Evolutionary conservation across 2,113 vertebrate species (phyloP).

Genomic region (Eulemur macaco): DNA sequence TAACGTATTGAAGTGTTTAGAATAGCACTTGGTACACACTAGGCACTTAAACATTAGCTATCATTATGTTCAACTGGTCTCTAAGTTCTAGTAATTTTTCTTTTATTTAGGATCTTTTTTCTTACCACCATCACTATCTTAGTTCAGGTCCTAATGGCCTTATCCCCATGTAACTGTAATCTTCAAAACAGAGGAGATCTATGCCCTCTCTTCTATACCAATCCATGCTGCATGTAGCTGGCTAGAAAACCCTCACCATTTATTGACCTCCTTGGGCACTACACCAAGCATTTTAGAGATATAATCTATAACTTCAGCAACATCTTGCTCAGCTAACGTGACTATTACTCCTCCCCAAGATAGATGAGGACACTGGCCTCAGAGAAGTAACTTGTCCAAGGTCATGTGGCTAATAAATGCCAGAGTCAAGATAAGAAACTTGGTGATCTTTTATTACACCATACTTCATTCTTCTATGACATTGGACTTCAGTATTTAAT

Average conservation of each 20-base stretch:
- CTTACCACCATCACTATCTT: background rate
- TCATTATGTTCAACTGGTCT: background rate
- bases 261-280: background rate
- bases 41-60: background rate
- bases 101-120: background rate
- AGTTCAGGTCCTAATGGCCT: background rate
- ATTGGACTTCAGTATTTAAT: background rate
- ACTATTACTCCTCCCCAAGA: background rate
- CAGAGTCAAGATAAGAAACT: background rate
- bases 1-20: background rate
- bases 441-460: background rate
- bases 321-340: background rate
- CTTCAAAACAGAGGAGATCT: background rate
- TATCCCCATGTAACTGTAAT: background rate
- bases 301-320: background rate
- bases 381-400: conserved; percentile 2
- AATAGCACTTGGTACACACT: background rate
- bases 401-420: background rate
- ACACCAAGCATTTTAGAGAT: background rate
- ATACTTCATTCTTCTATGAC: background rate
- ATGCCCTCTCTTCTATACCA: background rate
- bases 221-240: background rate
- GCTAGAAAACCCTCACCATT: background rate
- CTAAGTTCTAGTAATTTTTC: background rate
- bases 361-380: background rate